Evolutionary conservation across 2,888 invertebrate species (phyloP).

Genomic region (Ischnus inquisitorius): DNA sequence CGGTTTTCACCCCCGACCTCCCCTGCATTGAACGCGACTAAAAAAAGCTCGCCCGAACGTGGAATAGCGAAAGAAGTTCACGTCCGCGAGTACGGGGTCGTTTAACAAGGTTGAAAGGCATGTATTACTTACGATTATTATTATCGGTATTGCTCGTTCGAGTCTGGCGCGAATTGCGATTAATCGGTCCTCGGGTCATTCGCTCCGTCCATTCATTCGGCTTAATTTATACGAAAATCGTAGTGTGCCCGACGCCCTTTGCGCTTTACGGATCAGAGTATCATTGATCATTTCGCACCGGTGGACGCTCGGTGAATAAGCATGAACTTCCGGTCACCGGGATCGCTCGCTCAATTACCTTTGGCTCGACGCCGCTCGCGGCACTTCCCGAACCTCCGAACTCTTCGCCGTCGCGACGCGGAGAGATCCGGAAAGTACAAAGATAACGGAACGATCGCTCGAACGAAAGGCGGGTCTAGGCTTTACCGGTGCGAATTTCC

Average conservation of each 20-base stretch:
- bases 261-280: slow-evolving; percentile 70
- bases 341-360: slow-evolving; percentile 50
- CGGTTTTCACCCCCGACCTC: too few relatives aligned
- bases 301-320: slow-evolving; percentile 80
- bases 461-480: neutral
- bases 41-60: slow-evolving; percentile 72
- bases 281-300: slow-evolving; percentile 8
- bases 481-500: slow-evolving; percentile 47
- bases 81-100: neutral
- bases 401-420: neutral
- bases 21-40: slow-evolving; percentile 79
- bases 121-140: slow-evolving; percentile 74
- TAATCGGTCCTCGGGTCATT: slow-evolving; percentile 75
- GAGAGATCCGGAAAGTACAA: slow-evolving; percentile 55
- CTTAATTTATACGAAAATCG: slow-evolving; percentile 84
- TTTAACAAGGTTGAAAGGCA: slow-evolving; percentile 2
- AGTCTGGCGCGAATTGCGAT: slow-evolving; percentile 79
- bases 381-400: neutral
- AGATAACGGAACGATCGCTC: slow-evolving; percentile 12
- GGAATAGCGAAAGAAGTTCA: neutral
- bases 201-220: slow-evolving; percentile 82
- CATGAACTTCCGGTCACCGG: slow-evolving; percentile 82
- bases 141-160: slow-evolving; percentile 68
- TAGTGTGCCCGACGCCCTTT: slow-evolving; percentile 80
- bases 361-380: slow-evolving; percentile 27